Evolutionary conservation across 92 coral and sea anemone species (phyloP), one percentile per base, ranked within the genome.

Genomic region (Desmophyllum pertusum): DNA sequence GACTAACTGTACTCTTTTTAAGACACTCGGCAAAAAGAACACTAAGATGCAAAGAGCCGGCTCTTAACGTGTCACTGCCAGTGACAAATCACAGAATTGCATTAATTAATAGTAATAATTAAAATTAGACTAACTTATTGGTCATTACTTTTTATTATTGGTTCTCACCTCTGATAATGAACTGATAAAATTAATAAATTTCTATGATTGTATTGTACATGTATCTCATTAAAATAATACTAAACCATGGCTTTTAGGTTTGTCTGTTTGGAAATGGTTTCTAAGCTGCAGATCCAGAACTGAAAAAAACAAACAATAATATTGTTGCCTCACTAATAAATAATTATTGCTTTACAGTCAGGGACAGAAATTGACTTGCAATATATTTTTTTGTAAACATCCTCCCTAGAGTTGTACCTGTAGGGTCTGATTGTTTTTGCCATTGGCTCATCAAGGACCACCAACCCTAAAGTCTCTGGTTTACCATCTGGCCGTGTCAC

Each of bases 401-500:
- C 31, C 31, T 57, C 1, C 31, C 68, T 31, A n/a, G n/a, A 14
- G 27, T 17, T 78, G 18, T 71, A 95, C 98, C 98, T 75, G 98
- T 96, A 29, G 98, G 98, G 70, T 96, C 98, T 45, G 98, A 96
- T 62, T 96, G 98, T 75, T 87, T n/a, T 96, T 0, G 98, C 98
- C 59, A 93, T 94, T 46, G 98, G 98, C 76, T 96, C 98, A 90
- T 96, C 98, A 81, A 96, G 74, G 6, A 96, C 98, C 42, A 90
- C 90, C 39, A 96, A 90, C 40, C 98, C 98, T 51, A 96, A 86
- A 0, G 92, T 91, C 76, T 96, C 98, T 63, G 98, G 98, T 90
- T 94, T 96, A 64, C 98, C 98, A 94, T 96, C 98, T 71, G 98
- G 98, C 9, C 97, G 92, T 73, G 98, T 93, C 2, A 95, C 98